Evolutionary conservation across 2,888 invertebrate species (phyloP).

Genomic region (Rhagium mordax): DNA sequence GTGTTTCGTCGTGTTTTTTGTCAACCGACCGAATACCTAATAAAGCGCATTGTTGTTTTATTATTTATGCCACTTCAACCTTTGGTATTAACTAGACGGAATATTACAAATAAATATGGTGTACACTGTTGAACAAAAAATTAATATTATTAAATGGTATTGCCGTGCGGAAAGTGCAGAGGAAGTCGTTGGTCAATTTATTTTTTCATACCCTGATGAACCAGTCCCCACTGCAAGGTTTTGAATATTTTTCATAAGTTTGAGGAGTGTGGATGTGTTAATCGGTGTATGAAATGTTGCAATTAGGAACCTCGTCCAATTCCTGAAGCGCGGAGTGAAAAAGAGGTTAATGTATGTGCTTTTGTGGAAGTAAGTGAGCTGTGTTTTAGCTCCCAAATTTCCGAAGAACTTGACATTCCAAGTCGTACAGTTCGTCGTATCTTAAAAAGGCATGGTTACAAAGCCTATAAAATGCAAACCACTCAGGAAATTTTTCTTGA

Average conservation of each 20-base stretch:
- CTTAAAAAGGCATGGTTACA: constrained; percentile 16
- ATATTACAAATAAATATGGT: no score
- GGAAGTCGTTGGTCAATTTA: constrained; percentile 13
- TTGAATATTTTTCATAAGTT: not conserved
- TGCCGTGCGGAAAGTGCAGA: not conserved
- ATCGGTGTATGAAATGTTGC: not conserved
- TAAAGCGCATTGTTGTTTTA: no score
- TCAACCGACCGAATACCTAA: no score
- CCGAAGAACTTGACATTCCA: constrained; percentile 1
- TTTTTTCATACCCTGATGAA: not conserved
- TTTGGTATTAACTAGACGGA: no score
- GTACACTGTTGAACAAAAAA: not conserved
- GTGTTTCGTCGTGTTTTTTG: no score
- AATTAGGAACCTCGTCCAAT: not conserved
- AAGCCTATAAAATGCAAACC: not conserved
- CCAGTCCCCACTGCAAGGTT: not conserved
- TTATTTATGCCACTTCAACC: no score
- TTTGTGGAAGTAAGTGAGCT: constrained; percentile 2
- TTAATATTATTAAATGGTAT: constrained; percentile 12
- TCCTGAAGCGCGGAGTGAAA: not conserved
- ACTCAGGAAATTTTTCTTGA: constrained; percentile 9
- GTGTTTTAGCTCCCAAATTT: not conserved
- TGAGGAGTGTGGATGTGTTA: not conserved
- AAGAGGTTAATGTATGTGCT: constrained; percentile 3
- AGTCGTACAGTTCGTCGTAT: not conserved